These are phyloP conservation scores for Syritta pipiens DNA, from an alignment of 2,888 invertebrate genomes.

Conservation along the genomic window DNA sequence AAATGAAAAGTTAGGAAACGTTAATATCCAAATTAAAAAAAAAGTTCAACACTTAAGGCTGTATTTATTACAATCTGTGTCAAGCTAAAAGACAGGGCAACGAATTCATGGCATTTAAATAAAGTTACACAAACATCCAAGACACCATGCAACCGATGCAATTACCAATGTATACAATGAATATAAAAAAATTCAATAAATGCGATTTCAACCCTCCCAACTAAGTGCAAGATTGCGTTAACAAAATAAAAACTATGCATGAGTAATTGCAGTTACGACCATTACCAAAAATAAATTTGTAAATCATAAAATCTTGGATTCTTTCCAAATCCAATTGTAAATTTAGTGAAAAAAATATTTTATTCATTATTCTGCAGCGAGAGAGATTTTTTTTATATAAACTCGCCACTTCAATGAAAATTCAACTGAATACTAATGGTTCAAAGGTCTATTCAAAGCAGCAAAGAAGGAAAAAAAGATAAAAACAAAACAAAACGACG, in stretches of 20 bases:
- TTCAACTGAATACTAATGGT: slow-evolving; percentile 20
- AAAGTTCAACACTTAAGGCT: too few species aligned
- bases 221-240: too few species aligned
- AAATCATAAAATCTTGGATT: slow-evolving; percentile 14
- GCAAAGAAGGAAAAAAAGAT: neutral
- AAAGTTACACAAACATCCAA: too few species aligned
- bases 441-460: neutral
- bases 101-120: too few species aligned
- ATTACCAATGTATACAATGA: too few species aligned
- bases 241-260: neutral
- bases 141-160: too few species aligned
- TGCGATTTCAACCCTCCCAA: neutral
- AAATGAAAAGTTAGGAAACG: too few species aligned
- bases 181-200: too few species aligned
- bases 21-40: too few species aligned
- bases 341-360: slow-evolving; percentile 26
- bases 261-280: neutral
- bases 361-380: slow-evolving; percentile 4
- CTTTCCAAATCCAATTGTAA: slow-evolving; percentile 25
- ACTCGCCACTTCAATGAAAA: slow-evolving; percentile 2
- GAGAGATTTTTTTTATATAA: slow-evolving; percentile 3
- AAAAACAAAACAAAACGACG: slow-evolving; percentile 1
- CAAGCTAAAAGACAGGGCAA: too few species aligned
- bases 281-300: slow-evolving; percentile 5
- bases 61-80: too few species aligned